phyloP scores from a whole-genome alignment of 2,797 vertebrate genomes.

The Catharus ustulatus region DNA sequence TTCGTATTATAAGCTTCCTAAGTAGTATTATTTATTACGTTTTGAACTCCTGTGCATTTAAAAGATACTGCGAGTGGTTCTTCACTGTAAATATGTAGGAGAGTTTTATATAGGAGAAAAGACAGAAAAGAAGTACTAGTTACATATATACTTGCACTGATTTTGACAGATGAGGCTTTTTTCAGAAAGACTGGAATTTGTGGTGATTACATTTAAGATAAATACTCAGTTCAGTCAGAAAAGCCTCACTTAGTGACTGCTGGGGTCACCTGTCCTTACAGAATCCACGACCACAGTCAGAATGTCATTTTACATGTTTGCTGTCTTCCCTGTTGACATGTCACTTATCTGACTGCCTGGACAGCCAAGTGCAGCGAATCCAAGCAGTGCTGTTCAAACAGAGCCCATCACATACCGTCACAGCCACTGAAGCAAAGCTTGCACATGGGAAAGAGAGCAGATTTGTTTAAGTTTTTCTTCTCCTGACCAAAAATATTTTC shows the following conservation, averaged over 20 bases:
- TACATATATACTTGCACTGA: neutral
- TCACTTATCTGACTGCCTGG: conserved; percentile 27
- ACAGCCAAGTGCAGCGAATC: conserved; percentile 49
- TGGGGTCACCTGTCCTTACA: neutral
- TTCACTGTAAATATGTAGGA: neutral
- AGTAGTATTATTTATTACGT: neutral
- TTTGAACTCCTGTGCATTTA: neutral
- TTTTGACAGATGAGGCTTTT: neutral
- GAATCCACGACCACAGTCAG: neutral
- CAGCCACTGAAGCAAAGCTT: conserved; percentile 55
- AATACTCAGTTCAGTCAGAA: neutral
- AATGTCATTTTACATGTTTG: neutral
- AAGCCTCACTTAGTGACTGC: neutral
- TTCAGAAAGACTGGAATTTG: neutral
- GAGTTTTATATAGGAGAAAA: neutral
- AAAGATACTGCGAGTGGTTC: neutral
- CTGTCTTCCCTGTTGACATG: conserved; percentile 23
- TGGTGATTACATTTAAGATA: neutral
- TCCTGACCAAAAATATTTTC: conserved; percentile 32
- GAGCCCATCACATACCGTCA: conserved; percentile 19
- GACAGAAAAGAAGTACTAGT: neutral
- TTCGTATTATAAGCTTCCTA: neutral
- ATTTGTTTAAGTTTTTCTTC: conserved; percentile 27
- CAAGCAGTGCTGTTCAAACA: conserved; percentile 47
- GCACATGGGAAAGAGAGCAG: neutral